A percentile compares a stretch with the other conserved stretches of the same genome.
Evolutionary conservation across 2,797 vertebrate genomes (phyloP).

Genomic region (Sebastes baramenuke): DNA sequence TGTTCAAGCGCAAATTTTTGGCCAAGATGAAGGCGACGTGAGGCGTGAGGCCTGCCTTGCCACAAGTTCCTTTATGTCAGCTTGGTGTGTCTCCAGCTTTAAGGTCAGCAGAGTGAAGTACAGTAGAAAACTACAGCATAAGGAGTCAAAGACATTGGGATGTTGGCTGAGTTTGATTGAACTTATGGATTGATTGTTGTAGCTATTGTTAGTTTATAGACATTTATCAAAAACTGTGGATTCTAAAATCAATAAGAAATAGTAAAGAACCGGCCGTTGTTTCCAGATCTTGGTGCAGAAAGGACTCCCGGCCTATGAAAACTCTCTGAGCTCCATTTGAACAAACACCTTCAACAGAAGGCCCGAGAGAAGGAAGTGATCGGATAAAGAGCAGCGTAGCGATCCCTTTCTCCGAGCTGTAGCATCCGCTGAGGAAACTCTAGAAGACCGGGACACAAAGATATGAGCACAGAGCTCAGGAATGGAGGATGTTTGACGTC

Average conservation of each 20-base stretch:
- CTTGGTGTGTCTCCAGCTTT: too few relatives aligned
- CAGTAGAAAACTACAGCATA: background rate
- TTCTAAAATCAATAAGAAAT: background rate
- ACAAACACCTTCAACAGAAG: conserved; percentile 30
- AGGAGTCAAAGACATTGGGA: background rate
- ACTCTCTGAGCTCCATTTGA: background rate
- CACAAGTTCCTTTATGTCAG: too few relatives aligned
- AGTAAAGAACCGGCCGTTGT: background rate
- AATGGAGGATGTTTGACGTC: conserved; percentile 88
- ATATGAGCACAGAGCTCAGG: conserved; percentile 83
- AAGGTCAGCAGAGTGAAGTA: too few relatives aligned
- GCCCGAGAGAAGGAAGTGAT: conserved; percentile 54
- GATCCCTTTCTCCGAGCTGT: conserved; percentile 68
- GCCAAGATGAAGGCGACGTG: too few relatives aligned
- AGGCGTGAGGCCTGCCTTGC: too few relatives aligned
- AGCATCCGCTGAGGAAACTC: conserved; percentile 81
- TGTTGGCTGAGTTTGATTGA: background rate
- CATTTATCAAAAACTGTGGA: background rate
- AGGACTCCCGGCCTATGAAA: background rate
- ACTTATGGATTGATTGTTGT: background rate
- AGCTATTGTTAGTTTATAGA: background rate
- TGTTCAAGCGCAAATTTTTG: too few relatives aligned
- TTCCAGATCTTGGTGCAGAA: background rate
- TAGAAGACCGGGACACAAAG: conserved; percentile 78
- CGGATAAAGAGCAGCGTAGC: conserved; percentile 51